These are phyloP conservation scores for Dermatemys mawii DNA, from an alignment of 2,113 vertebrate species.

Conservation along the genomic window DNA sequence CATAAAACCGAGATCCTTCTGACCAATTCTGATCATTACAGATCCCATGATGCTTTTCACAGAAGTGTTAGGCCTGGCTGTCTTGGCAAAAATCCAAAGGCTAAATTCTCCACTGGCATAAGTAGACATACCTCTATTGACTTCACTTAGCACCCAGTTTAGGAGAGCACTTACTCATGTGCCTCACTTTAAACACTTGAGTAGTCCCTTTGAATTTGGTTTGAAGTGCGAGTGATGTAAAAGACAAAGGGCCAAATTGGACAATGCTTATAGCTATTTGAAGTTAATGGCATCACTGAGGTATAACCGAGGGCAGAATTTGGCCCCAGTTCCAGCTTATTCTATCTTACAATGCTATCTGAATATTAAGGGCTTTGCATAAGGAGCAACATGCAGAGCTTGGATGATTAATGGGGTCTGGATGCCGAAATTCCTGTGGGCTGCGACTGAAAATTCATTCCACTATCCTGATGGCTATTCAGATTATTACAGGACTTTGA, in stretches of 20 bases:
- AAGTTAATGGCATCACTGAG: constrained; percentile 40
- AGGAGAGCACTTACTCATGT: neutral
- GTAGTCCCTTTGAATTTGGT: constrained; percentile 44
- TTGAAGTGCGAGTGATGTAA: neutral
- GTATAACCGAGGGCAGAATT: constrained; percentile 57
- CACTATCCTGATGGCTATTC: constrained; percentile 63
- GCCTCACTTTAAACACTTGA: constrained; percentile 46
- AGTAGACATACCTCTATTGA: constrained; percentile 45
- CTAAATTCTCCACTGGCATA: constrained; percentile 41
- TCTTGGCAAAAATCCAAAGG: constrained; percentile 50
- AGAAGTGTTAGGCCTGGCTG: constrained; percentile 37
- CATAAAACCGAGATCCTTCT: constrained; percentile 11
- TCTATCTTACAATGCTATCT: constrained; percentile 54
- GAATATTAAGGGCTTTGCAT: constrained; percentile 60
- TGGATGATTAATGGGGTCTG: constrained; percentile 64
- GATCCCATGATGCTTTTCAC: constrained; percentile 44
- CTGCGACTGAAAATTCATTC: constrained; percentile 66
- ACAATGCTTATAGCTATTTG: neutral
- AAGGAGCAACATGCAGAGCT: constrained; percentile 42
- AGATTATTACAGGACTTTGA: constrained; percentile 67
- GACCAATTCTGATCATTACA: constrained; percentile 60
- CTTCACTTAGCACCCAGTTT: constrained; percentile 38
- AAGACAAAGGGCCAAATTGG: constrained; percentile 42
- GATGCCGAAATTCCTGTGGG: constrained; percentile 71
- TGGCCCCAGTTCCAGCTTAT: constrained; percentile 46